phyloP scores from a whole-genome alignment of 1,140 invertebrate species.

The Calycopis cecrops region DNA sequence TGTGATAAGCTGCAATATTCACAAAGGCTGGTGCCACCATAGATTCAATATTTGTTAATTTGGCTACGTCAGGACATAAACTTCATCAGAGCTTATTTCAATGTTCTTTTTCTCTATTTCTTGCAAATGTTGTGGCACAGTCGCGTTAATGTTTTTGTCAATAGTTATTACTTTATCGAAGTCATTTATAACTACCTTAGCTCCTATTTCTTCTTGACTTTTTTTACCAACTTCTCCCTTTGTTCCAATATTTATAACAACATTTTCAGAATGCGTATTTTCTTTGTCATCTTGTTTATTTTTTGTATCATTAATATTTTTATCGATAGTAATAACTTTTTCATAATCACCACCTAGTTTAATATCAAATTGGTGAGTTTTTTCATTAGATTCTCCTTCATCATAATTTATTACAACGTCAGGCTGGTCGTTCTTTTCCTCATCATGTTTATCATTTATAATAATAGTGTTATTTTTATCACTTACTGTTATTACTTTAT shows the following conservation, averaged over 20 bases:
- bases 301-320: conserved; percentile 12
- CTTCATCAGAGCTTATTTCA: too few species aligned
- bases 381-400: conserved; percentile 11
- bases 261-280: not conserved
- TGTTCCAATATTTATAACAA: conserved; percentile 1
- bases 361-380: conserved; percentile 20
- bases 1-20: too few species aligned
- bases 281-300: not conserved
- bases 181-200: not conserved
- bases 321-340: conserved; percentile 11
- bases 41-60: too few species aligned
- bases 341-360: not conserved
- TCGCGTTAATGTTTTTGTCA: not conserved
- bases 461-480: not conserved
- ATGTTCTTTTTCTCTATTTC: not conserved
- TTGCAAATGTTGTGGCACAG: conserved; percentile 11
- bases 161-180: not conserved
- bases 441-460: conserved; percentile 5
- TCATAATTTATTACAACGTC: not conserved
- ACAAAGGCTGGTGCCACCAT: too few species aligned
- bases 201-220: not conserved
- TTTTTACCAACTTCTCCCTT: not conserved
- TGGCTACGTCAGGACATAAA: too few species aligned
- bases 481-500: conserved; percentile 8
- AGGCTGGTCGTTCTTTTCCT: not conserved